phyloP scores from a whole-genome alignment of 2,113 vertebrate genomes.

The pig (Sus scrofa) region DNA sequence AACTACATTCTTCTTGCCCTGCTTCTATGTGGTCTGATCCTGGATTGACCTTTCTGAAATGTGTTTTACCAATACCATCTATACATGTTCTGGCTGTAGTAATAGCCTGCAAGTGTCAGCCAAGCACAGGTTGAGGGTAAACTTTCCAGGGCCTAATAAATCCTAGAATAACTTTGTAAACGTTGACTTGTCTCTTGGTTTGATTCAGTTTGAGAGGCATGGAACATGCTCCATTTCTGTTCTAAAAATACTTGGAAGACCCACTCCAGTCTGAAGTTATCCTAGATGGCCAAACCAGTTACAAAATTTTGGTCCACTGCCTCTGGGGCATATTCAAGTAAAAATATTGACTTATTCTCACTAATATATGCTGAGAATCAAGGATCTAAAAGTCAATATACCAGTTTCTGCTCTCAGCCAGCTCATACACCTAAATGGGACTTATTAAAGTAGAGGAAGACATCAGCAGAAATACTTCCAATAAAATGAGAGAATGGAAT shows the following conservation, averaged over 20 bases:
- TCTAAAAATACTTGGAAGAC: neutral
- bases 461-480: neutral
- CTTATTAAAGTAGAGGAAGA: neutral
- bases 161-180: neutral
- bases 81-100: neutral
- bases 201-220: neutral
- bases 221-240: neutral
- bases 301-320: neutral
- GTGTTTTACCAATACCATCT: neutral
- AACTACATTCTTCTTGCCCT: neutral
- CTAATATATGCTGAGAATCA: neutral
- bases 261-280: neutral
- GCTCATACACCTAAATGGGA: neutral
- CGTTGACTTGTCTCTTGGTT: neutral
- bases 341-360: neutral
- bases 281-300: too few species aligned
- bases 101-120: neutral
- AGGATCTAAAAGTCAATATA: neutral
- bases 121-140: accelerated
- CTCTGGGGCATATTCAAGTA: too few species aligned
- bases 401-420: neutral
- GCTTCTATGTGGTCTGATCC: too few species aligned
- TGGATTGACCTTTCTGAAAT: neutral
- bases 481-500: neutral
- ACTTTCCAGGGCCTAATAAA: neutral